A percentile compares a stretch with the other conserved stretches of the same genome.
These are phyloP conservation scores for Ceyx cyanopectus DNA, from an alignment of 2,113 vertebrate genomes.

Conservation along the genomic window DNA sequence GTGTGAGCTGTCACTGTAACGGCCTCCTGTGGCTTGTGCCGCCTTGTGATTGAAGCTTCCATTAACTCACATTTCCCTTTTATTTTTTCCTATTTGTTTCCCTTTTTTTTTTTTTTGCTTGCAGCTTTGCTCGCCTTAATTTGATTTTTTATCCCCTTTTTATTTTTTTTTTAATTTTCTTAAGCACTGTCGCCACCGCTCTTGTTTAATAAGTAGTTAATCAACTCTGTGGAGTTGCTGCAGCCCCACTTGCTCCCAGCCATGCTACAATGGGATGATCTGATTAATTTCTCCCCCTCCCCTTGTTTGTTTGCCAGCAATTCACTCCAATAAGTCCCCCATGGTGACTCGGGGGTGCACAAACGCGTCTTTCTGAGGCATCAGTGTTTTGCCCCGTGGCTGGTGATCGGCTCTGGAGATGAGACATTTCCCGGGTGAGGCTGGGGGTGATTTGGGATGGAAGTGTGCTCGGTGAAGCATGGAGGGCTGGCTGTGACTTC, in stretches of 20 bases:
- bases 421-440: neutral
- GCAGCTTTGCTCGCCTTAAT: constrained; percentile 45
- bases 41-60: neutral
- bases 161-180: constrained; percentile 26
- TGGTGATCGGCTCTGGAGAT: constrained; percentile 28
- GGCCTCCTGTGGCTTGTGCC: neutral
- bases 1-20: neutral
- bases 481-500: neutral
- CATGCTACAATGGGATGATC: constrained; percentile 20
- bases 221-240: constrained; percentile 7
- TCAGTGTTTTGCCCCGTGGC: neutral
- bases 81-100: neutral
- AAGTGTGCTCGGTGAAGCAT: accelerated
- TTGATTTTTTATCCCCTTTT: constrained; percentile 22
- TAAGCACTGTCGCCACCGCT: constrained; percentile 27
- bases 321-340: constrained; percentile 17
- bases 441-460: neutral
- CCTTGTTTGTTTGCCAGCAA: neutral
- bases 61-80: constrained; percentile 9
- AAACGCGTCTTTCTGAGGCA: neutral
- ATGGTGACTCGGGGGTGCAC: neutral
- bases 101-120: neutral
- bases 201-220: constrained; percentile 72
- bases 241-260: constrained; percentile 37
- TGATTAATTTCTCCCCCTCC: constrained; percentile 15